Evolutionary conservation across 2,888 invertebrate genomes (phyloP).

Genomic region (Drosophila cognata): DNA sequence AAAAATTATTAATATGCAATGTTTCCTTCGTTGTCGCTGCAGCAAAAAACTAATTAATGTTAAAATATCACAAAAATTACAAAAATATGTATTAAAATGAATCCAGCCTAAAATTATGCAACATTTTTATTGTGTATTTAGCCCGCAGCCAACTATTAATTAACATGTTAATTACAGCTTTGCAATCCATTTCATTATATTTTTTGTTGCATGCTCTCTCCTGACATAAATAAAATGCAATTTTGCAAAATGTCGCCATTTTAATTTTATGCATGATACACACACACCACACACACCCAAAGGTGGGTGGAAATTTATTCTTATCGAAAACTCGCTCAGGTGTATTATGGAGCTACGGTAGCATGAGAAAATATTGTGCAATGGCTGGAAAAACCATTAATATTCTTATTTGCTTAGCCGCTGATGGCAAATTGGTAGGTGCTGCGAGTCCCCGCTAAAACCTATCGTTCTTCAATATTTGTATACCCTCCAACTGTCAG

Average conservation of each 20-base stretch:
- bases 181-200: constrained; percentile 40
- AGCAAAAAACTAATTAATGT: constrained; percentile 75
- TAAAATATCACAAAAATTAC: constrained; percentile 60
- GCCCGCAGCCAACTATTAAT: constrained; percentile 75
- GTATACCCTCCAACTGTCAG: constrained; percentile 24
- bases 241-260: constrained; percentile 76
- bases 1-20: constrained; percentile 34
- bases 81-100: constrained; percentile 29
- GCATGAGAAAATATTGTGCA: constrained; percentile 73
- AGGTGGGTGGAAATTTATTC: constrained; percentile 37
- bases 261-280: constrained; percentile 71
- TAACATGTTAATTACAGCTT: constrained; percentile 80
- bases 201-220: neutral
- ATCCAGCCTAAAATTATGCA: constrained; percentile 73
- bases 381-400: constrained; percentile 81
- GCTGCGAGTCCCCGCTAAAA: constrained; percentile 38
- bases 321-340: constrained; percentile 78
- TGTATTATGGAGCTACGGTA: constrained; percentile 52
- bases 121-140: constrained; percentile 44
- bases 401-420: constrained; percentile 81
- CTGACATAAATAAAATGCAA: constrained; percentile 72
- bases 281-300: constrained; percentile 16
- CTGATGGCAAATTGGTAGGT: constrained; percentile 78
- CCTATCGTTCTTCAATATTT: neutral
- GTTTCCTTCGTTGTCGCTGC: constrained; percentile 43